Percentiles rank a stretch among this genome's conserved stretches.
Conservation (phyloP, 2,888 invertebrate genomes). For the Furcula furcula region DNA sequence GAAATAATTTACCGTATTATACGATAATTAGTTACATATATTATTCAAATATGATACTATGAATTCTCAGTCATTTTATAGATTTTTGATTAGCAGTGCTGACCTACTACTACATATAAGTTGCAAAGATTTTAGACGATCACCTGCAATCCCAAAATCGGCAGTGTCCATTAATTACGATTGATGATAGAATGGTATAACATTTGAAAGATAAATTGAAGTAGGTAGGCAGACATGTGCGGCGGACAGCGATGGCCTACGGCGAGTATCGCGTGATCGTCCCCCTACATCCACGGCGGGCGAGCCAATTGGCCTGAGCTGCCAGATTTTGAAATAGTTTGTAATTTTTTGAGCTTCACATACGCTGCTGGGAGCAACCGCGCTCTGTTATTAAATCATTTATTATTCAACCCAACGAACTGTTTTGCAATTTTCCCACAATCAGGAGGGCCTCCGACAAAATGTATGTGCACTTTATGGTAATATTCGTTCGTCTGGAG, state of each 20-base stretch:
- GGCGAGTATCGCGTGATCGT: constrained; percentile 42
- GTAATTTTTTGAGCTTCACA: constrained; percentile 74
- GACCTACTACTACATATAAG: too few species aligned
- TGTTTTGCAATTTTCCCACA: constrained; percentile 78
- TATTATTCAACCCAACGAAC: constrained; percentile 79
- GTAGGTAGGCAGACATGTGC: constrained; percentile 7
- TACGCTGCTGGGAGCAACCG: constrained; percentile 70
- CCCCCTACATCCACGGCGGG: constrained; percentile 38
- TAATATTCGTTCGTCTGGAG: constrained; percentile 32
- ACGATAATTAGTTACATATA: too few species aligned
- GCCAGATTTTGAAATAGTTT: constrained; percentile 72
- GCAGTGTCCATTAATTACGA: not conserved
- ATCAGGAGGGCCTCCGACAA: constrained; percentile 41
- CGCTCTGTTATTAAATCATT: constrained; percentile 80
- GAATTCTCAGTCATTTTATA: too few species aligned
- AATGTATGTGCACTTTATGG: constrained; percentile 38
- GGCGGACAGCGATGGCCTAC: constrained; percentile 32
- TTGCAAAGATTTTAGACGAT: not conserved
- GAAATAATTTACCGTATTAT: too few species aligned
- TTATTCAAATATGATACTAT: too few species aligned
- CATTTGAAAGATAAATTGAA: constrained; percentile 14
- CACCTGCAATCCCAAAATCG: not conserved
- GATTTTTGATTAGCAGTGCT: too few species aligned
- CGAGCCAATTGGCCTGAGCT: constrained; percentile 35
- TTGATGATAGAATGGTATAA: not conserved